phyloP scores from a whole-genome alignment of 2,888 invertebrate species.

The Lasioglossum lativentre region DNA sequence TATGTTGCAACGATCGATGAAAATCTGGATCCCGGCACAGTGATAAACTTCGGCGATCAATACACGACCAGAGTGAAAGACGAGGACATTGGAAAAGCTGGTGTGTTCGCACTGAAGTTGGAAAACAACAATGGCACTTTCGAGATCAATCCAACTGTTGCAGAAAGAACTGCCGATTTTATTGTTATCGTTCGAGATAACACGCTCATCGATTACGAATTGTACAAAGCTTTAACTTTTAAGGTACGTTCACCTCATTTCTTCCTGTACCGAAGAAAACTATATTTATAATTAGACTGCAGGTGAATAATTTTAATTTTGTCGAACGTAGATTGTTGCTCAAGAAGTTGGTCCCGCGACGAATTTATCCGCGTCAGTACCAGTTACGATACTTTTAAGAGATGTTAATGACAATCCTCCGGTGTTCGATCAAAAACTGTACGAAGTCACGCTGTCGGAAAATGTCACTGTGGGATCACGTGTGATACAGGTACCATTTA shows the following conservation, averaged over 20 bases:
- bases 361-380: slow-evolving; percentile 90
- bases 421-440: slow-evolving; percentile 90
- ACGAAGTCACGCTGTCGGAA: slow-evolving; percentile 92
- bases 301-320: no score
- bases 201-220: slow-evolving; percentile 93
- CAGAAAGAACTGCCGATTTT: slow-evolving; percentile 92
- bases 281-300: no score
- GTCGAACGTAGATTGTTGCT: slow-evolving; percentile 88
- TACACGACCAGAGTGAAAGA: slow-evolving; percentile 91
- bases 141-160: slow-evolving; percentile 93
- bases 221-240: slow-evolving; percentile 90
- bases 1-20: slow-evolving; percentile 92
- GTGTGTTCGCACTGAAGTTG: slow-evolving; percentile 92
- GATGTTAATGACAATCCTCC: slow-evolving; percentile 96
- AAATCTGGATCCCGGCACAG: slow-evolving; percentile 93
- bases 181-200: slow-evolving; percentile 94
- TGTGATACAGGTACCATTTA: slow-evolving; percentile 87
- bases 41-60: slow-evolving; percentile 89
- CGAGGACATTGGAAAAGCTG: slow-evolving; percentile 93
- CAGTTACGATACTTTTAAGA: slow-evolving; percentile 92
- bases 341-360: slow-evolving; percentile 92
- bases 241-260: slow-evolving; percentile 87
- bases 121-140: slow-evolving; percentile 95
- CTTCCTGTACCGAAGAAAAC: no score
- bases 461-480: slow-evolving; percentile 91